Percentiles rank a stretch among this genome's conserved stretches.
These are phyloP conservation scores for Cheracebus regulus DNA, from an alignment of 2,797 vertebrate species.

Conservation along the genomic window DNA sequence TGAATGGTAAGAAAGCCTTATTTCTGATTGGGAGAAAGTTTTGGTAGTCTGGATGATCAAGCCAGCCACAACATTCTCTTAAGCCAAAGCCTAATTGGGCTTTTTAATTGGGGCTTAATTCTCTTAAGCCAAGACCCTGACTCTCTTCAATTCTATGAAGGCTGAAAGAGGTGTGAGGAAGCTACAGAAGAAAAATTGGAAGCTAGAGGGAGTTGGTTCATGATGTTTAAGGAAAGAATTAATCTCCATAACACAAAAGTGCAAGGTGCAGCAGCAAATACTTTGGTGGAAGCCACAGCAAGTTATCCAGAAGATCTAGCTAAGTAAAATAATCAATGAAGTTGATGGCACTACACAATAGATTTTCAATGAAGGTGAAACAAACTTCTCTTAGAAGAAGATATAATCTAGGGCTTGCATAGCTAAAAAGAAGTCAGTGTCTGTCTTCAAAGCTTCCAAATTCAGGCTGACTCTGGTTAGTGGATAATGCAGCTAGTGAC, in stretches of 20 bases:
- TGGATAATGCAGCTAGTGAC: not conserved
- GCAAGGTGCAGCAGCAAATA: not conserved
- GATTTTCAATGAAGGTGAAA: not conserved
- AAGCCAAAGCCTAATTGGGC: not conserved
- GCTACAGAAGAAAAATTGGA: not conserved
- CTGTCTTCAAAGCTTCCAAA: not conserved
- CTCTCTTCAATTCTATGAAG: not conserved
- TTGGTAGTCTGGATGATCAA: not conserved
- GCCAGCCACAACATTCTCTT: not conserved
- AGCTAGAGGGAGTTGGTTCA: not conserved
- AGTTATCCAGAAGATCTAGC: not conserved
- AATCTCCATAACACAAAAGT: not conserved
- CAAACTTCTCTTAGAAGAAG: not conserved
- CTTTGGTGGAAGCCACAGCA: not conserved
- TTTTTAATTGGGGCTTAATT: no score
- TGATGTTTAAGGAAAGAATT: not conserved
- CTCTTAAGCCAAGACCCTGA: not conserved
- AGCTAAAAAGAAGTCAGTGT: not conserved
- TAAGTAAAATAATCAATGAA: not conserved
- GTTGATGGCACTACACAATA: not conserved
- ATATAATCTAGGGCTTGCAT: not conserved
- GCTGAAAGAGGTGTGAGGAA: not conserved
- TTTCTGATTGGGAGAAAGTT: not conserved
- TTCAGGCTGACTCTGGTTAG: not conserved
- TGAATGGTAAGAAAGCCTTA: not conserved